phyloP scores from a whole-genome alignment of 2,797 vertebrate genomes.

The Agapornis canus region DNA sequence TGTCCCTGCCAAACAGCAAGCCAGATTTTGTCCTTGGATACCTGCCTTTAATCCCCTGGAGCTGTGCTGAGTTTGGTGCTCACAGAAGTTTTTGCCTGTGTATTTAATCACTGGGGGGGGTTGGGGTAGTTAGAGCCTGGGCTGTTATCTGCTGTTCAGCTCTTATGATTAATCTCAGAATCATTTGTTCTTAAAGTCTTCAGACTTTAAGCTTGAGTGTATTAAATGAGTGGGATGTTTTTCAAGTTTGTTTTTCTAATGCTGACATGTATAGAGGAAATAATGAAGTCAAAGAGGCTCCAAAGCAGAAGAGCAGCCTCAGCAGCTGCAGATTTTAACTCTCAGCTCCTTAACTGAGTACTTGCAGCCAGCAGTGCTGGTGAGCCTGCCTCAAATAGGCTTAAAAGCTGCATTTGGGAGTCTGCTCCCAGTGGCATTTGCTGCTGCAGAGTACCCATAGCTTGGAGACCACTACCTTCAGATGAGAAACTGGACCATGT shows the following conservation, averaged over 20 bases:
- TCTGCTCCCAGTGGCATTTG: neutral
- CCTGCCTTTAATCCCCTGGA: neutral
- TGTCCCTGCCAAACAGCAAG: neutral
- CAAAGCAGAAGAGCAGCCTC: neutral
- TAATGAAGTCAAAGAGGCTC: neutral
- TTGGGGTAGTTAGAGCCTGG: neutral
- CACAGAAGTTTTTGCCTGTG: neutral
- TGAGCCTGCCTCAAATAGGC: neutral
- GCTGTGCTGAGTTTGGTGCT: neutral
- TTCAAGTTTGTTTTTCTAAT: neutral
- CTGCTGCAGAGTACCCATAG: neutral
- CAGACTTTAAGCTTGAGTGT: neutral
- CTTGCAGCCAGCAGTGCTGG: neutral
- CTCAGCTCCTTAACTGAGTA: neutral
- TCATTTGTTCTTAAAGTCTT: neutral
- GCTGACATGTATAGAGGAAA: neutral
- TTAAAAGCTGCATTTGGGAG: neutral
- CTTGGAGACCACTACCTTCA: neutral
- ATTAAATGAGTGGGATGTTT: neutral
- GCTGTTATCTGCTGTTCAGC: neutral
- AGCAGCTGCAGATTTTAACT: neutral
- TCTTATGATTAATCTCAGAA: neutral
- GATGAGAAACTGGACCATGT: neutral
- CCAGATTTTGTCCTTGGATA: neutral
- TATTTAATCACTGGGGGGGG: neutral